Evolutionary conservation across 2,113 vertebrate species (phyloP), one percentile per base, ranked within the genome.

Genomic region (Peucedramus taeniatus): DNA sequence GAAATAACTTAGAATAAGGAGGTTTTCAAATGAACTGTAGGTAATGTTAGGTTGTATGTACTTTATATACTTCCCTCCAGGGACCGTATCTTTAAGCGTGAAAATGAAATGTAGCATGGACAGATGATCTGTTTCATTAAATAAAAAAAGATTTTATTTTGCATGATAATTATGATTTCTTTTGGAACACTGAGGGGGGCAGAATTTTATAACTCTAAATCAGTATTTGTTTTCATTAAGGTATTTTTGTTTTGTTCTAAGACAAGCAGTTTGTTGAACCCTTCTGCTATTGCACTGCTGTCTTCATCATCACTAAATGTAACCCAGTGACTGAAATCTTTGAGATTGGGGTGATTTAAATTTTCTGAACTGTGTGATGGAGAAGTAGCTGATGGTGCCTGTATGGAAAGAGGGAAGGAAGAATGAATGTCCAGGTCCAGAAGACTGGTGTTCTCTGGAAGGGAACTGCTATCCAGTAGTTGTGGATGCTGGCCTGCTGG

Each of bases 231-330:
- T 1, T 80, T 87, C 24, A 12, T 64, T 35, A 50, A n/a, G 9
- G 56, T 39, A 3, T 44, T 83, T 83, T 72, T 30, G 54, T 90
- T 97, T 94, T 65, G 70, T 95, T 89, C 93, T 23, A 30, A 66
- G 57, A 19, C 20, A 1, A 95, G 94, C 94, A 96, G 84, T 33
- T 97, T 93, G 68, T 96, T 79, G 54, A 97, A 83, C 45, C 74
- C 91, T 72, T 97, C 85, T 88, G 97, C 56, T 13, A 86, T 68
- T 0, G 57, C 91, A 22, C 72, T 75, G 28, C 65, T 81, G 59
- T 97, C 97, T 79, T 97, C 87, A 0, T 96, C 97, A 49, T 98
- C 97, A 33, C 95, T 91, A 50, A 97, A 63, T 1, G 94, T 81
- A 54, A 93, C 77, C 97, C 97, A 98, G 91, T 78, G 96, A 49